These are phyloP conservation scores for Dissostichus mawsoni DNA, from an alignment of 2,113 vertebrate species.

Conservation along the genomic window DNA sequence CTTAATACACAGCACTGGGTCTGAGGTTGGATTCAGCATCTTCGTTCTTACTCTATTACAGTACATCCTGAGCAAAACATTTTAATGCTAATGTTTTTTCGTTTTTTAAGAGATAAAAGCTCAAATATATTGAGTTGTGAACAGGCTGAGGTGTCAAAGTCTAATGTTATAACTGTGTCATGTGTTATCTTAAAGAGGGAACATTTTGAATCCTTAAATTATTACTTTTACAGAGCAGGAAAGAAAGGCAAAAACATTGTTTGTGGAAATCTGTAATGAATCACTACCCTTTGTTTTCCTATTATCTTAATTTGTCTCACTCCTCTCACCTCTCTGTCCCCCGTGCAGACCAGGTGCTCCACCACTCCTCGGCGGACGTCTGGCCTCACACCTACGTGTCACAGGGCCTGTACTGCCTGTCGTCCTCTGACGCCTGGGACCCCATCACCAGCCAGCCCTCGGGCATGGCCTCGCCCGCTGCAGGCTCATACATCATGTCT, in stretches of 20 bases:
- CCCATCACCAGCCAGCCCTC: constrained; percentile 94
- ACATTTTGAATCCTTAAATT: neutral
- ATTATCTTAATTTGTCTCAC: neutral
- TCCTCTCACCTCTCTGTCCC: neutral
- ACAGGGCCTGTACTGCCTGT: constrained; percentile 97
- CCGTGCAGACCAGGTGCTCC: constrained; percentile 87
- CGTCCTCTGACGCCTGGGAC: constrained; percentile 96
- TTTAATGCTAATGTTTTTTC: neutral
- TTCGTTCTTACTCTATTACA: neutral
- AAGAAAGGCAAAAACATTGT: neutral
- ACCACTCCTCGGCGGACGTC: constrained; percentile 88
- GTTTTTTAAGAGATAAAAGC: too few relatives aligned
- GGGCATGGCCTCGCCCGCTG: constrained; percentile 92
- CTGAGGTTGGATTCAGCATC: neutral
- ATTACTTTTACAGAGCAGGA: neutral
- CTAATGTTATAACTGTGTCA: neutral
- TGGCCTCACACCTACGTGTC: constrained; percentile 99
- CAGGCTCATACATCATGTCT: constrained; percentile 88
- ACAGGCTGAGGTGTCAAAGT: too few relatives aligned
- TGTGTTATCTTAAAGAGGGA: neutral
- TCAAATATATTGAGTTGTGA: neutral
- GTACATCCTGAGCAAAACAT: neutral
- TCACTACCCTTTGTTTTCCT: neutral
- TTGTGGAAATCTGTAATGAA: neutral
- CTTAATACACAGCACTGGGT: neutral